phyloP scores from a whole-genome alignment of 2,113 vertebrate species.

The Siniperca chuatsi region DNA sequence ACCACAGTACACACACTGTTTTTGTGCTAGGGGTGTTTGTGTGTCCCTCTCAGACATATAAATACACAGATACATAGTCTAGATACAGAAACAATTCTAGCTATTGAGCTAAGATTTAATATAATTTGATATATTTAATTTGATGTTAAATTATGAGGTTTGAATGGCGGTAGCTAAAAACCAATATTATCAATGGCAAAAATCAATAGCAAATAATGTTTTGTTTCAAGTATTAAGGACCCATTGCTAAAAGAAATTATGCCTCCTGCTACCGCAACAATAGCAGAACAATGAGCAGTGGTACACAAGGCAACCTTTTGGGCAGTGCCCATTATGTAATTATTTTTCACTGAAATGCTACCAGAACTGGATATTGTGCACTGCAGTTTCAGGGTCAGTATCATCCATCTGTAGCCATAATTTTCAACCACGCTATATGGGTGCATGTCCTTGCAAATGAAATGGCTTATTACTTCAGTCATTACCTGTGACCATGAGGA shows the following conservation, averaged over 20 bases:
- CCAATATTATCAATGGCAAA: background rate
- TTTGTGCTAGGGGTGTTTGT: background rate
- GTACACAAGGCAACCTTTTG: background rate
- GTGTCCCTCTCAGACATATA: conserved; percentile 7
- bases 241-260: background rate
- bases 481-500: background rate
- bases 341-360: background rate
- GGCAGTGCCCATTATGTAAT: background rate
- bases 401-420: conserved; percentile 10
- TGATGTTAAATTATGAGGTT: background rate
- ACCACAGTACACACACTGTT: background rate
- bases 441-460: conserved; percentile 11
- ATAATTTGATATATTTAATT: background rate
- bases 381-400: conserved; percentile 16
- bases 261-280: background rate
- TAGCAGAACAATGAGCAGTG: background rate
- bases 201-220: background rate
- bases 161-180: background rate
- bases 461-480: background rate
- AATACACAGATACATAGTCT: background rate
- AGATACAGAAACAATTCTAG: background rate
- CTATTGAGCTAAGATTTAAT: background rate
- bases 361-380: background rate
- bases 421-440: conserved; percentile 7
- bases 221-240: background rate